These are phyloP conservation scores for Gila orcuttii DNA, from an alignment of 2,113 vertebrate species.

Conservation along the genomic window DNA sequence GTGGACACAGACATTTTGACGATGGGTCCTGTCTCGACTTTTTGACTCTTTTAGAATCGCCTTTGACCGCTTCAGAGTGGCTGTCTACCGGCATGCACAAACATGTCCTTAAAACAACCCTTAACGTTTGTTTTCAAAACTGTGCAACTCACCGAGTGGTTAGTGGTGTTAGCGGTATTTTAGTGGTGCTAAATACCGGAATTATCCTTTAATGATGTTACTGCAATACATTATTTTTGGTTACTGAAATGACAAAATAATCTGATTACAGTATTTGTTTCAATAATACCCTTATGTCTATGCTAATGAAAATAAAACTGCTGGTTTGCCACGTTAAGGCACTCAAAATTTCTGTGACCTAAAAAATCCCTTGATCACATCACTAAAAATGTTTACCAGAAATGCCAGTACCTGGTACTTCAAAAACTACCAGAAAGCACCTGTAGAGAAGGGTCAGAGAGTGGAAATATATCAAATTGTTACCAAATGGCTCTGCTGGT, in stretches of 20 bases:
- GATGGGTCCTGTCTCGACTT: too few species aligned
- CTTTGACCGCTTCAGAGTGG: too few species aligned
- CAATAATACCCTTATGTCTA: neutral
- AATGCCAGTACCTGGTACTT: slow-evolving; percentile 47
- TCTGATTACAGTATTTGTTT: slow-evolving; percentile 35
- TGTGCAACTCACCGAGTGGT: too few species aligned
- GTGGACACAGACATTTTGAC: too few species aligned
- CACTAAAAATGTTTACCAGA: slow-evolving; percentile 37
- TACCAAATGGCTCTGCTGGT: slow-evolving; percentile 40
- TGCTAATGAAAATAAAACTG: slow-evolving; percentile 8
- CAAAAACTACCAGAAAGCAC: slow-evolving; percentile 47
- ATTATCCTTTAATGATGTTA: neutral
- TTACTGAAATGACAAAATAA: neutral
- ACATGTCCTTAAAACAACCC: too few species aligned
- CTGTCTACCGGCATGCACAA: too few species aligned
- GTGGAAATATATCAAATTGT: slow-evolving; percentile 46
- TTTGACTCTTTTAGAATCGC: too few species aligned
- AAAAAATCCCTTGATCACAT: slow-evolving; percentile 14
- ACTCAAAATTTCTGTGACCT: slow-evolving; percentile 46
- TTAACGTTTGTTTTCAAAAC: too few species aligned
- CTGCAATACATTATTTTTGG: neutral
- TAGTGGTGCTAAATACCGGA: too few species aligned
- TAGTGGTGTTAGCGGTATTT: too few species aligned
- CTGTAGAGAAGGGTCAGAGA: slow-evolving; percentile 38
- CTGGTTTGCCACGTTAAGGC: slow-evolving; percentile 56